Evolutionary conservation across 1,140 invertebrate species (phyloP).

Genomic region (Zophobas morio): DNA sequence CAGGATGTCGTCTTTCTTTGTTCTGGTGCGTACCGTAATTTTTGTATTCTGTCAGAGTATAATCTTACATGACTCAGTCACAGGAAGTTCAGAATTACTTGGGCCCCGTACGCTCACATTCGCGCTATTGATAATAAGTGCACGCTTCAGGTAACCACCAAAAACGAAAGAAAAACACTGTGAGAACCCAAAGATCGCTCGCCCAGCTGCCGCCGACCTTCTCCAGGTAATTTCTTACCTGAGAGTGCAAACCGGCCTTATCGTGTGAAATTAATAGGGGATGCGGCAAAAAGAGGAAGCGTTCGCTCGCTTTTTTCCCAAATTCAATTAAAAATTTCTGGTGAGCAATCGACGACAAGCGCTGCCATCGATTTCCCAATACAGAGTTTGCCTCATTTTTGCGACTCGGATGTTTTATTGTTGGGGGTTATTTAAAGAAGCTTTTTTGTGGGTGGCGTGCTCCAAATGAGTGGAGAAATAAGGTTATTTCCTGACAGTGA

Average conservation of each 20-base stretch:
- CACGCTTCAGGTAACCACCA: constrained; percentile 2
- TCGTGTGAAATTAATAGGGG: constrained; percentile 30
- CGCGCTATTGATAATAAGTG: constrained; percentile 19
- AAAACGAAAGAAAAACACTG: neutral
- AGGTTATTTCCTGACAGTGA: too few relatives aligned
- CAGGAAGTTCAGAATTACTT: constrained; percentile 52
- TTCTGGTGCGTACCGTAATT: constrained; percentile 32
- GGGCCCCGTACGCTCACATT: constrained; percentile 17
- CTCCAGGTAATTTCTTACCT: constrained; percentile 36
- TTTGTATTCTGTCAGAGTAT: constrained; percentile 47
- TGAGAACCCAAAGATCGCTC: constrained; percentile 10
- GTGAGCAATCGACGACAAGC: too few relatives aligned
- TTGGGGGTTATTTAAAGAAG: too few relatives aligned
- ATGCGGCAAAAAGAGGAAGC: neutral
- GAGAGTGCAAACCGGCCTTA: constrained; percentile 1
- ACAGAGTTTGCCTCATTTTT: too few relatives aligned
- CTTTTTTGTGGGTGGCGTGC: too few relatives aligned
- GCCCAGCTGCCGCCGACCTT: constrained; percentile 18
- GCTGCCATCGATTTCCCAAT: too few relatives aligned
- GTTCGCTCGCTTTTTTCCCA: neutral
- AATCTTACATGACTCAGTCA: constrained; percentile 50
- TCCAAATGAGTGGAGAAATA: too few relatives aligned
- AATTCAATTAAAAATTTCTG: neutral
- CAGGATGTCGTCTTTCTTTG: constrained; percentile 56
- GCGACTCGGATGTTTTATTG: too few relatives aligned